Evolutionary conservation across 2,113 vertebrate species (phyloP), one percentile per base, ranked within the genome.

Genomic region (Camelus dromedarius): DNA sequence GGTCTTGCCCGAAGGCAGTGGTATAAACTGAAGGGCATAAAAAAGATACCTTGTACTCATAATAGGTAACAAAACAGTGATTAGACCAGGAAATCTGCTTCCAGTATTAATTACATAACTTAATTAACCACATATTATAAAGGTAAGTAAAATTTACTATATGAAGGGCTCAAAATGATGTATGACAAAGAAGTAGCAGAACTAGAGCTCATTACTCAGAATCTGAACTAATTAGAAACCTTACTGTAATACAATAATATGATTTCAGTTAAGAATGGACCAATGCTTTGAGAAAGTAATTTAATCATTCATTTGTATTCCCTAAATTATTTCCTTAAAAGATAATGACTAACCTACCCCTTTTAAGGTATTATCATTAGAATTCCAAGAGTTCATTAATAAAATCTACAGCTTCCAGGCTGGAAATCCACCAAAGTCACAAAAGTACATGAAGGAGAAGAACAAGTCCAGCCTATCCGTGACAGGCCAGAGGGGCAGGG

Each of bases 281-380:
- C 62, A 93, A 83, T 85, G 86, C 35, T 81, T 85, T 89, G 64
- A 96, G 38, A 96, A 86, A 83, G 76, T 72, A 89, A 83, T 93
- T 96, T 86, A 91, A 93, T 81, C 83, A 96, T 90, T 77, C 73
- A 95, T 91, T 91, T 93, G 62, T 93, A 97, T 72, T 84, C 58
- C 76, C 35, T 35, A 35, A 35, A 35, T 35, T 35, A 35, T 35
- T 35, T 35, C 19, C 18, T 60, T 85, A 28, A 92, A 80, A 96
- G 64, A 72, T 50, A 96, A 98, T 81, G 70, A 84, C 75, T 91
- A 75, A 72, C 6, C 54, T 80, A 92, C 8, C 32, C 28, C 72
- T 96, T 97, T 86, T 52, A 91, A 89, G 56, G 32, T 85, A 93
- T 81, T 46, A 38, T 72, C 20, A 70, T 94, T 75, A 95, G 62